A percentile compares a stretch with the other conserved stretches of the same genome.
phyloP scores from a whole-genome alignment of 2,888 invertebrate genomes.

The Hypercompe scribonia region DNA sequence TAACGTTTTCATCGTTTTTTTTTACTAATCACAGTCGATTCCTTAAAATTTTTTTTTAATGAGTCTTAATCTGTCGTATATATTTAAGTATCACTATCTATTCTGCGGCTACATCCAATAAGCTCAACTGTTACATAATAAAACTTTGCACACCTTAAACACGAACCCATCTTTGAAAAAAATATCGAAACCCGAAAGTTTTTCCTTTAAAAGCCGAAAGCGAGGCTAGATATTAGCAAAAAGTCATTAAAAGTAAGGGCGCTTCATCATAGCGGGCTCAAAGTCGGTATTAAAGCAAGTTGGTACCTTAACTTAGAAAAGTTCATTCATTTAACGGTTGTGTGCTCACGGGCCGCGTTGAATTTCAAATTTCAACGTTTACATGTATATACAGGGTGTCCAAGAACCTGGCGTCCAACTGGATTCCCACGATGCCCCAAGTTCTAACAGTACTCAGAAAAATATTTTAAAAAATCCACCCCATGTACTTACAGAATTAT shows the following conservation, averaged over 20 bases:
- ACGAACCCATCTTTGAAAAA: slow-evolving; percentile 34
- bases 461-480: too few species aligned
- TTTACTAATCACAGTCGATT: too few species aligned
- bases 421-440: too few species aligned
- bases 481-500: too few species aligned
- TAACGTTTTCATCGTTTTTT: too few species aligned
- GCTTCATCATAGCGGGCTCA: slow-evolving; percentile 82
- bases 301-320: slow-evolving; percentile 82
- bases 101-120: slow-evolving; percentile 4
- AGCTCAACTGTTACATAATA: slow-evolving; percentile 20
- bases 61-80: neutral
- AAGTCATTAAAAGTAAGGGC: slow-evolving; percentile 86
- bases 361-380: slow-evolving; percentile 75
- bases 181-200: slow-evolving; percentile 55
- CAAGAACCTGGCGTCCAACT: too few species aligned
- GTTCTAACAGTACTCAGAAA: too few species aligned
- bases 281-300: slow-evolving; percentile 82
- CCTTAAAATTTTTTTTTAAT: too few species aligned
- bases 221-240: slow-evolving; percentile 83
- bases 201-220: slow-evolving; percentile 70
- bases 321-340: slow-evolving; percentile 86
- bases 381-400: too few species aligned
- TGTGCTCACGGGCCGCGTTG: slow-evolving; percentile 72
- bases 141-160: slow-evolving; percentile 27
- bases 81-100: neutral